Conservation (phyloP, 2,797 vertebrate species). For the Lophius americanus region DNA sequence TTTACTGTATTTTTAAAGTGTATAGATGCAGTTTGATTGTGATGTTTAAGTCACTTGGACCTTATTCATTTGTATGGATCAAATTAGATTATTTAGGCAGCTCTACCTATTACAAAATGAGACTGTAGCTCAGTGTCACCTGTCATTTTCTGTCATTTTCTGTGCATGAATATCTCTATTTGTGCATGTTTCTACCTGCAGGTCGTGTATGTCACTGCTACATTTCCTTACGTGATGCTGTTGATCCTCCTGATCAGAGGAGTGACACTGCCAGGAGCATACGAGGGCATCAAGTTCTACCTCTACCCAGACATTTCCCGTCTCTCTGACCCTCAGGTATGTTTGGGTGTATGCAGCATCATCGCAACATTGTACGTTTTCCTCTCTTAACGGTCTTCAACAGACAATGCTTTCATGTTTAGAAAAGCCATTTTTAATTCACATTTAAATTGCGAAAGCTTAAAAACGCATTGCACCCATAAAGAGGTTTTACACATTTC, state of each 20-base stretch:
- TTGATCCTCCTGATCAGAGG: slow-evolving; percentile 93
- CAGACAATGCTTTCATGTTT: no score
- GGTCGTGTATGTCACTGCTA: slow-evolving; percentile 97
- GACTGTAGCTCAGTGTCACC: not conserved
- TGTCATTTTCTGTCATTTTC: slow-evolving; percentile 6
- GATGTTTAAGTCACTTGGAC: not conserved
- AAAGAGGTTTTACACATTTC: no score
- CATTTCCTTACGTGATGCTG: slow-evolving; percentile 85
- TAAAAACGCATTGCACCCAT: no score
- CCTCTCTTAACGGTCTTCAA: no score
- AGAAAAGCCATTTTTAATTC: no score
- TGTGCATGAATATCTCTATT: slow-evolving; percentile 18
- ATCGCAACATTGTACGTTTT: not conserved
- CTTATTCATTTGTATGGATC: slow-evolving; percentile 1
- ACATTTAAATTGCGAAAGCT: no score
- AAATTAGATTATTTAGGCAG: slow-evolving; percentile 5
- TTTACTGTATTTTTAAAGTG: no score
- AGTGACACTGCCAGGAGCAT: slow-evolving; percentile 92
- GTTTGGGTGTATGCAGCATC: slow-evolving; percentile 17
- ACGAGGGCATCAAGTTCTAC: slow-evolving; percentile 97
- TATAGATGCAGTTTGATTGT: no score
- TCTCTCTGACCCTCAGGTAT: slow-evolving; percentile 93
- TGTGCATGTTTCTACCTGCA: slow-evolving; percentile 55
- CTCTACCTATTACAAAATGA: not conserved
- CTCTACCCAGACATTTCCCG: slow-evolving; percentile 95